Evolutionary conservation across 2,113 vertebrate genomes (phyloP).

Genomic region (Sapajus apella): DNA sequence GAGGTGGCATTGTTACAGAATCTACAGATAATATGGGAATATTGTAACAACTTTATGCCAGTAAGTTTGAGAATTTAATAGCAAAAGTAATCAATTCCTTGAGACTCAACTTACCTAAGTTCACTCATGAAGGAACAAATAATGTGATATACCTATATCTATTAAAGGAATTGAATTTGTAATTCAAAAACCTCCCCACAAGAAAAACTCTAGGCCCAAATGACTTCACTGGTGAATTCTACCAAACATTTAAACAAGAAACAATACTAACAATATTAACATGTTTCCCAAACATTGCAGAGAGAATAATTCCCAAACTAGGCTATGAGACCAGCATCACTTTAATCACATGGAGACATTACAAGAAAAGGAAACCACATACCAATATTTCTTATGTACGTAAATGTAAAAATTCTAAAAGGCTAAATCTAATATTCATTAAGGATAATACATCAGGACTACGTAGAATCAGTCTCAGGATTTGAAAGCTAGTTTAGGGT

Average conservation of each 20-base stretch:
- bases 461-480: background rate
- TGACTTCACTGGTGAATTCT: background rate
- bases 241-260: constrained; percentile 15
- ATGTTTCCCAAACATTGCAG: background rate
- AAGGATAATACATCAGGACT: background rate
- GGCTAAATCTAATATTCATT: background rate
- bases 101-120: background rate
- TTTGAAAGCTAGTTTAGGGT: background rate
- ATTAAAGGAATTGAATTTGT: background rate
- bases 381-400: background rate
- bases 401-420: background rate
- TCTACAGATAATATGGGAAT: background rate
- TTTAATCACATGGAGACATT: background rate
- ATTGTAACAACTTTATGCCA: background rate
- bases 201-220: background rate
- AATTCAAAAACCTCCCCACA: background rate
- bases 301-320: background rate
- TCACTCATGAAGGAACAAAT: background rate
- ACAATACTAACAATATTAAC: background rate
- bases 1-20: background rate
- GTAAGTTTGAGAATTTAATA: background rate
- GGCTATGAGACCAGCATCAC: background rate
- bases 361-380: background rate
- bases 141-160: background rate
- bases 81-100: background rate